Percentiles rank a stretch among this genome's conserved stretches.
Evolutionary conservation across 2,888 invertebrate species (phyloP).

Genomic region (Apodemia duryi): DNA sequence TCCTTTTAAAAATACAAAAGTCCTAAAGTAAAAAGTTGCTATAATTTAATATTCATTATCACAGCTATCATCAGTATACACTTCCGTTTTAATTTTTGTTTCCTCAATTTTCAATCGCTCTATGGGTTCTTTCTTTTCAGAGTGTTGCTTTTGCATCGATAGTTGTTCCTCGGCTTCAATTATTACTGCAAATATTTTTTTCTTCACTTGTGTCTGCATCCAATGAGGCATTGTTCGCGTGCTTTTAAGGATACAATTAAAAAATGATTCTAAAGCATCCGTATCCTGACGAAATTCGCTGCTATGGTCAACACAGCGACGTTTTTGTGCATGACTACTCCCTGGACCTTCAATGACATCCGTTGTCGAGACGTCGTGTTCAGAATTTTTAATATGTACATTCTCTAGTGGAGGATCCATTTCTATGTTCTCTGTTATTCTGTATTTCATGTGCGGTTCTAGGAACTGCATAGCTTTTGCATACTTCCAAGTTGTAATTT

Average conservation of each 20-base stretch:
- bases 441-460: slow-evolving; percentile 69
- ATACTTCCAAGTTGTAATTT: slow-evolving; percentile 71
- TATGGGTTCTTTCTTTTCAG: slow-evolving; percentile 26
- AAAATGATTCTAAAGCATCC: slow-evolving; percentile 63
- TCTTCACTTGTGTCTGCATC: slow-evolving; percentile 73
- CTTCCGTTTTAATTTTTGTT: slow-evolving; percentile 57
- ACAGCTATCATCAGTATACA: slow-evolving; percentile 45
- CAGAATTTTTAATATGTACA: slow-evolving; percentile 38
- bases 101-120: slow-evolving; percentile 37
- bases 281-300: slow-evolving; percentile 35
- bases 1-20: no score
- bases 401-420: slow-evolving; percentile 43
- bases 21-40: background rate
- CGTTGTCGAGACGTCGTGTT: slow-evolving; percentile 52
- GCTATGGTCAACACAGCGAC: slow-evolving; percentile 38
- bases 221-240: slow-evolving; percentile 63
- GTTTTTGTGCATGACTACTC: slow-evolving; percentile 36
- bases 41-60: slow-evolving; percentile 29
- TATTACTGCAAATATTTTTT: slow-evolving; percentile 66
- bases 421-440: slow-evolving; percentile 67
- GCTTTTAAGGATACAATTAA: slow-evolving; percentile 59
- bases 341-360: slow-evolving; percentile 34
- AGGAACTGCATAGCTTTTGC: slow-evolving; percentile 70
- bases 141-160: slow-evolving; percentile 39
- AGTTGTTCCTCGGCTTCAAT: slow-evolving; percentile 64